phyloP scores from a whole-genome alignment of 2,888 invertebrate genomes.

The Priocnemis perturbator region DNA sequence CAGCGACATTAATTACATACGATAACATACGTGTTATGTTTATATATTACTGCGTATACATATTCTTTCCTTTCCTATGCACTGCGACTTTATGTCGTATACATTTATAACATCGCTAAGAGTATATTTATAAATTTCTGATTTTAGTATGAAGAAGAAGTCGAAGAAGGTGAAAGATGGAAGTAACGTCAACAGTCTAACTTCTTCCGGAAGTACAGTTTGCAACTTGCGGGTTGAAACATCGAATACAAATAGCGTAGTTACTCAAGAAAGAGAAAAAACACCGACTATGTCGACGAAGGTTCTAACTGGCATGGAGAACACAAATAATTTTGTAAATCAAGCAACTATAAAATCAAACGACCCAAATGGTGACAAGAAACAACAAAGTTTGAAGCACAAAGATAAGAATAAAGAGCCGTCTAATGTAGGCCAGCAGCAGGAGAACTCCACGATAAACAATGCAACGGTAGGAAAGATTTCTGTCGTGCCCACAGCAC shows the following conservation, averaged over 20 bases:
- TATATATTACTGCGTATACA: background rate
- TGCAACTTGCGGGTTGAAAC: slow-evolving; percentile 34
- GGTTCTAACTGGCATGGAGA: slow-evolving; percentile 44
- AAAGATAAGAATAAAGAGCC: slow-evolving; percentile 59
- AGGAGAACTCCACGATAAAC: slow-evolving; percentile 41
- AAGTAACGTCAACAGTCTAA: slow-evolving; percentile 32
- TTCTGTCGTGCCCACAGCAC: slow-evolving; percentile 65
- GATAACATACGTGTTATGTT: background rate
- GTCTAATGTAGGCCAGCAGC: slow-evolving; percentile 39
- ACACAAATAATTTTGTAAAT: slow-evolving; percentile 42
- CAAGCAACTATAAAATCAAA: slow-evolving; percentile 44
- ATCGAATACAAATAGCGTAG: slow-evolving; percentile 27
- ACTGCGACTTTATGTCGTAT: slow-evolving; percentile 2
- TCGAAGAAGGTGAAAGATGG: slow-evolving; percentile 63
- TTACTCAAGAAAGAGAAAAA: slow-evolving; percentile 45
- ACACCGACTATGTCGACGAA: slow-evolving; percentile 45
- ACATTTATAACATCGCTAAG: slow-evolving; percentile 5
- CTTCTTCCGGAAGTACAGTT: slow-evolving; percentile 32
- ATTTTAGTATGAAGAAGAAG: slow-evolving; percentile 69
- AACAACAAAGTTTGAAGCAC: slow-evolving; percentile 52
- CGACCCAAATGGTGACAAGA: slow-evolving; percentile 45
- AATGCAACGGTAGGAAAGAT: slow-evolving; percentile 62
- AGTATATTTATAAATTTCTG: slow-evolving; percentile 29
- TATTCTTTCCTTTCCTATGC: slow-evolving; percentile 10
- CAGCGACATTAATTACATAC: no score